Percentiles rank a stretch among this genome's conserved stretches.
Evolutionary conservation across 2,113 vertebrate species (phyloP).

Genomic region (Bungarus multicinctus): DNA sequence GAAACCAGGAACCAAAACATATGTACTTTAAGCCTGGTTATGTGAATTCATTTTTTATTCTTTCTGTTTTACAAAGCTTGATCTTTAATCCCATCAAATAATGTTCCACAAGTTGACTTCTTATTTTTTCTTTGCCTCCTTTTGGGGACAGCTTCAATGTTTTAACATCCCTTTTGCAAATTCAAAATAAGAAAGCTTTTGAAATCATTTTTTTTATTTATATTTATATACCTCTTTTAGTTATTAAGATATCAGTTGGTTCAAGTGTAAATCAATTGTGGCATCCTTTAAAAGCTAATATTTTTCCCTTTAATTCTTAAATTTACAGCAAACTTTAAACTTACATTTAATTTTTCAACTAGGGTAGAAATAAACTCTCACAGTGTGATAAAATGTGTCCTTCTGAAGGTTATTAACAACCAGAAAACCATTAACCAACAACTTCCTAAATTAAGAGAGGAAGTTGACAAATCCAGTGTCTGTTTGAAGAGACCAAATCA

Average conservation of each 20-base stretch:
- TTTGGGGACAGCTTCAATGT: neutral
- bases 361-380: neutral
- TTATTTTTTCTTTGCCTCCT: neutral
- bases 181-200: neutral
- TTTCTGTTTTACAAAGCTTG: neutral
- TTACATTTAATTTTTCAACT: neutral
- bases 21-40: neutral
- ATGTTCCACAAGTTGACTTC: neutral
- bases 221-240: neutral
- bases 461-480: too few species aligned
- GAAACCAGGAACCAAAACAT: neutral
- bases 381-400: too few species aligned
- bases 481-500: too few species aligned
- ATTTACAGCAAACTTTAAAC: neutral
- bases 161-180: neutral
- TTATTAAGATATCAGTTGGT: neutral
- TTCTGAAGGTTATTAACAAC: too few species aligned
- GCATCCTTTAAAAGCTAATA: neutral
- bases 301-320: neutral
- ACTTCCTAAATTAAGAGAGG: too few species aligned
- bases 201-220: neutral
- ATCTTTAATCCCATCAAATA: neutral
- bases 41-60: neutral
- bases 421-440: too few species aligned
- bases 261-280: neutral